These are phyloP conservation scores for Neodiprion pinetum DNA, from an alignment of 1,140 invertebrate species.

Conservation along the genomic window DNA sequence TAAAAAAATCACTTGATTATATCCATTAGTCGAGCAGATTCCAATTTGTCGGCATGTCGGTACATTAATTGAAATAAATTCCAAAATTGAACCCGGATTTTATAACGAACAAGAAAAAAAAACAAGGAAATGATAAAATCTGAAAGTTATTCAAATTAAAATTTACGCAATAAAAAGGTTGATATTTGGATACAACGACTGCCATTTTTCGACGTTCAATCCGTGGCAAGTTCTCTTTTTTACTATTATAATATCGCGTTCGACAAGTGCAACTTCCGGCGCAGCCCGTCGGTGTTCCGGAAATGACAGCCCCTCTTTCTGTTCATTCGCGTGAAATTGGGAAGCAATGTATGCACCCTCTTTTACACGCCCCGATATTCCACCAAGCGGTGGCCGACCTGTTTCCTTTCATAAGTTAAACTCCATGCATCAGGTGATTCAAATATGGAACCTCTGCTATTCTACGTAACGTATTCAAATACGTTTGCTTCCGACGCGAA, in stretches of 20 bases:
- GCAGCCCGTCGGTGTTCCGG: conserved; percentile 43
- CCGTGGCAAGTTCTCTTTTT: conserved; percentile 11
- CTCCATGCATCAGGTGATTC: conserved; percentile 32
- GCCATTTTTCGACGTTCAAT: no score
- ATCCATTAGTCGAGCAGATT: no score
- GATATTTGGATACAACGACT: no score
- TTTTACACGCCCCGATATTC: conserved; percentile 36
- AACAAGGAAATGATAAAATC: no score
- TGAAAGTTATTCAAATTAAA: no score
- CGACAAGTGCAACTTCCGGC: conserved; percentile 50
- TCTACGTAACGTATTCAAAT: conserved; percentile 1
- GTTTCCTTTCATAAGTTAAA: conserved; percentile 36
- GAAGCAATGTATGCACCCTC: conserved; percentile 53
- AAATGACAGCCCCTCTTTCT: conserved; percentile 40
- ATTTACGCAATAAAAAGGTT: no score
- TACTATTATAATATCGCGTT: conserved; percentile 11
- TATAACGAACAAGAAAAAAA: no score
- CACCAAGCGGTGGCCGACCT: conserved; percentile 35
- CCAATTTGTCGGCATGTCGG: no score
- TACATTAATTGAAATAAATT: no score
- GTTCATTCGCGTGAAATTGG: conserved; percentile 33
- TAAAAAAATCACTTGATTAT: no score
- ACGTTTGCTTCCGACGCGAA: background rate
- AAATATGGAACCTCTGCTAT: conserved; percentile 41
- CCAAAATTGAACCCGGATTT: no score